Evolutionary conservation across 2,113 vertebrate species (phyloP), one percentile per base, ranked within the genome.

Genomic region (Osmerus mordax): DNA sequence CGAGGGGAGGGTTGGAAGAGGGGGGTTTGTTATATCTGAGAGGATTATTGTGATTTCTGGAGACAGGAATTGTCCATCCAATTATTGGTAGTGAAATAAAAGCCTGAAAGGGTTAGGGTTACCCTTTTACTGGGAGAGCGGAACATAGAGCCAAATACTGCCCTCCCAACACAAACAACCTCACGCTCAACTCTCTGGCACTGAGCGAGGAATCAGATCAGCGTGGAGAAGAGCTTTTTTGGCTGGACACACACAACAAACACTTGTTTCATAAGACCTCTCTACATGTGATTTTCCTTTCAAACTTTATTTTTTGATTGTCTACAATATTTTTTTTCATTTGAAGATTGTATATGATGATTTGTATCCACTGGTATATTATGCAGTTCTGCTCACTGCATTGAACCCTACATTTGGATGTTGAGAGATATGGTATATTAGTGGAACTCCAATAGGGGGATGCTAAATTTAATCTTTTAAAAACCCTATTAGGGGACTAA

Each of bases 41-140:
- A 69, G 93, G 94, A 96, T 96, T 95, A 94, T 73, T 91, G 91
- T 88, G 84, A 88, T 93, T 94, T 90, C 87, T 90, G 88, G 87
- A 92, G 93, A 92, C 78, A 85, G 90, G 85, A 85, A 79, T 14
- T 12, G 77, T 65, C 72, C 72, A 67, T 87, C 88, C 89, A 88
- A 84, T 89, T 72, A 28, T 87, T 86, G 78, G 78, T 11, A 81
- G 73, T 61, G 47, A 71, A 86, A 68, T 74, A 76, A 67, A 68
- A 75, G 69, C 63, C 55, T 69, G 69, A 9, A 64, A 66, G 69
- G 65, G 76, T 78, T 77, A 72, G 21, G 21, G 21, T 21, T 21
- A 21, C 21, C 21, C 21, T 67, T 79, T 80, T 51, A 21, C 70
- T 76, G 36, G 72, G 72, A 81, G 56, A 81, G 60, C 59, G 81